Percentiles rank a stretch among this genome's conserved stretches.
These are phyloP conservation scores for Augochlora pura DNA, from an alignment of 1,140 invertebrate genomes.

Conservation along the genomic window DNA sequence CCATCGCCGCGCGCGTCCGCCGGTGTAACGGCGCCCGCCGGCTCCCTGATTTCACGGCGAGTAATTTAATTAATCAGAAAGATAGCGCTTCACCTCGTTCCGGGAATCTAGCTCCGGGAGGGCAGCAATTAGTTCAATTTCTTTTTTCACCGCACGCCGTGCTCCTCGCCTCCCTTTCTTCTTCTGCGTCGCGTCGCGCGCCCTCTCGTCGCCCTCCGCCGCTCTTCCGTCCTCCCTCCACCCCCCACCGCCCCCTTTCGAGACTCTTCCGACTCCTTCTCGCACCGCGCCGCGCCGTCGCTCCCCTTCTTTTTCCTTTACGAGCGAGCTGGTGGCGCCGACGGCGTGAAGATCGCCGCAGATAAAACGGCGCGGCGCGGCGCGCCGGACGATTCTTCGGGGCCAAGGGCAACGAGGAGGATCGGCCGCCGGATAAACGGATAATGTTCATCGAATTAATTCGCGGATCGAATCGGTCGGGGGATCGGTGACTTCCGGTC, in stretches of 20 bases:
- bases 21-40: slow-evolving; percentile 5
- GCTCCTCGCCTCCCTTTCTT: neutral
- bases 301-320: slow-evolving; percentile 21
- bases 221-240: neutral
- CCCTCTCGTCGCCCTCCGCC: slow-evolving; percentile 9
- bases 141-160: neutral
- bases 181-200: slow-evolving; percentile 1
- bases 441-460: slow-evolving; percentile 1
- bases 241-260: no score
- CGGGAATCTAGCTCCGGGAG: slow-evolving; percentile 16
- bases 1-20: neutral
- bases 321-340: slow-evolving; percentile 27
- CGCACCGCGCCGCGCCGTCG: neutral
- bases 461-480: no score
- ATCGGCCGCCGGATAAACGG: neutral
- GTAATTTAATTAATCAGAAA: slow-evolving; percentile 43
- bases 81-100: slow-evolving; percentile 32
- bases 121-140: slow-evolving; percentile 41
- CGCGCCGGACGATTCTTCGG: slow-evolving; percentile 6
- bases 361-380: neutral
- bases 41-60: slow-evolving; percentile 32
- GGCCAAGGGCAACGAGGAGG: neutral
- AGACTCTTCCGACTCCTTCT: neutral
- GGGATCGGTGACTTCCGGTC: no score
- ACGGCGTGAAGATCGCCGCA: slow-evolving; percentile 51